Base-by-base conservation (phyloP, 2,113 vertebrate species). In the Chaetodon auriga region DNA sequence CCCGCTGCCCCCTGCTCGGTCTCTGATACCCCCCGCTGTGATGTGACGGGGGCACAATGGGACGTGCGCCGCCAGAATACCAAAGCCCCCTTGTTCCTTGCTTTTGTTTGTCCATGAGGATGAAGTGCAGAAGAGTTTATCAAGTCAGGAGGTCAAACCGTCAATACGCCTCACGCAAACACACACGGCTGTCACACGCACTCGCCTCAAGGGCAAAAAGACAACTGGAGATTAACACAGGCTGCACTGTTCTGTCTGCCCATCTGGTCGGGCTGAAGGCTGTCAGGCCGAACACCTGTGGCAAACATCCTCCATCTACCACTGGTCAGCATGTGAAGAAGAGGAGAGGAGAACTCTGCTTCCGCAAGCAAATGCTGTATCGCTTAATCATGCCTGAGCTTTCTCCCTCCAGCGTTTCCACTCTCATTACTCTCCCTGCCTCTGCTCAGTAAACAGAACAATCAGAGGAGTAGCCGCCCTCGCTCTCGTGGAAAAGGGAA, bases 91-190 rank as follows among this genome's bases (percentile, higher is more conserved):
- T 46, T 5, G 36, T 53, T 49, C 53, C 36, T 63, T 5, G 63
- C 84, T 76, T 85, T 90, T 91, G 87, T 93, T 82, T 72, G 80
- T 43, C 72, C 63, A 19, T 21, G 58, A 83, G 66, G 84, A 89
- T 91, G 83, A 83, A 89, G 90, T 85, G 36, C 79, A 10, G 62
- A 78, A 82, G 64, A 83, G 85, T 93, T 87, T 79, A 92, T 92
- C 64, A 45, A 92, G 87, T 81, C 85, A 35, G 43, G 75, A 91
- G 88, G 92, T 92, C 90, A 90, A 86, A 80, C 68, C 68, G 58
- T 87, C 87, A 85, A 81, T 76, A 73, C 10, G 23, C 75, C 76
- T 85, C 83, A 46, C 68, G 30, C 80, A 89, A 85, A 89, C 79
- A 70, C 63, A 30, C 54, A 38, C 51, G 18, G 69, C 83, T 84